Base-by-base conservation (phyloP, 2,113 vertebrate genomes). In the Leiothrix lutea region DNA sequence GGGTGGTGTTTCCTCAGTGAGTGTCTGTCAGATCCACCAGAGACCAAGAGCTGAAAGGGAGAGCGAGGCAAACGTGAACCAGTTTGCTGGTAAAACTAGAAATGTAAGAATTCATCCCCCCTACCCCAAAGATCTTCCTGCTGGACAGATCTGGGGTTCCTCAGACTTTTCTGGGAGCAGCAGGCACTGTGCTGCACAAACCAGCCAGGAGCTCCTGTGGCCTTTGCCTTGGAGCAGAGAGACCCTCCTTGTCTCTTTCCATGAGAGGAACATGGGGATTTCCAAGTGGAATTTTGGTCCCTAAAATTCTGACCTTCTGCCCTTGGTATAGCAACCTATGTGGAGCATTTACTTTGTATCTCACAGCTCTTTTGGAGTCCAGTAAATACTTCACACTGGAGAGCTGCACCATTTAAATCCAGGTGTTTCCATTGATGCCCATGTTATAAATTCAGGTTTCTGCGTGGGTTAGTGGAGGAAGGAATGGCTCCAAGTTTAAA, bases 121-220 rank as follows among this genome's bases (percentile, higher is more conserved):
- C 3, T 2, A 2, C 4, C 12, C 10, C 7, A 2, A 1, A 3
- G 3, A 35, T 40, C 23, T 57, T 14, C 11, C 29, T 38, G 42
- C 53, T 72, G 82, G 47, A 5, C 16, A 26, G 29, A 5, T 29
- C 2, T 57, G 35, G 38, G 20, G 33, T 69, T 26, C 12, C 22
- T 64, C 14, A 2, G 23, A 5, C 10, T n/a, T 11, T 7, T 5
- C 23, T 65, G 45, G 45, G 48, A 73, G 48, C 35, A 84, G 53
- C 16, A 40, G 65, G 35, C 8, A 5, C n/a, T 53, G 83, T 44
- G 58, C 31, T 57, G 12, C 36, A 3, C 8, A 33, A 72, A 24
- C 3, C 61, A 65, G 33, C 3, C 12, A 6, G 33, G 28, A 26
- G 14, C 15, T 58, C 31, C 35, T 11, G n/a, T 12, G 38, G 35